These are phyloP conservation scores for Augochlorella aurata DNA, from an alignment of 2,888 invertebrate genomes.

Conservation along the genomic window DNA sequence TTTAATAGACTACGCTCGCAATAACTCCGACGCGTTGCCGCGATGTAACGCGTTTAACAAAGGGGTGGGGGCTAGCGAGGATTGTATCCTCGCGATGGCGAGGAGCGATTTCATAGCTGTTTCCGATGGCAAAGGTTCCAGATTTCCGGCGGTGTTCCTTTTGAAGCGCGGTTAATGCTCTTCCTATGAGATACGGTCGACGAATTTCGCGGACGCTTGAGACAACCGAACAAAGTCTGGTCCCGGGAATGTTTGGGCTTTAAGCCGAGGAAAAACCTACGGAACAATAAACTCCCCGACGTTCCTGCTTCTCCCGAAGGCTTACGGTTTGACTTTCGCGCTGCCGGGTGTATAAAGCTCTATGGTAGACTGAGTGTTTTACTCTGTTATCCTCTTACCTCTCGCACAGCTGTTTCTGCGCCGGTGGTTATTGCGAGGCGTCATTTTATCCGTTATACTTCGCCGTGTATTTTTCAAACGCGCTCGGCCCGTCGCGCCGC, in stretches of 20 bases:
- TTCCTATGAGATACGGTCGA: constrained; percentile 15
- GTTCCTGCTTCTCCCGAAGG: constrained; percentile 57
- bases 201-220: constrained; percentile 48
- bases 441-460: constrained; percentile 44
- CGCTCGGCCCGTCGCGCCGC: background rate
- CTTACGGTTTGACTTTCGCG: constrained; percentile 66
- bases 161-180: background rate
- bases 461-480: constrained; percentile 22
- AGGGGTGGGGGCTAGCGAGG: no score
- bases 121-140: background rate
- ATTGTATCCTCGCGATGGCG: no score
- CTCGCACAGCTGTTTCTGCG: constrained; percentile 57
- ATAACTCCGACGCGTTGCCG: no score
- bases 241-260: constrained; percentile 51
- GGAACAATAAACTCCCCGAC: constrained; percentile 61
- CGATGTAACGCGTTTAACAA: no score
- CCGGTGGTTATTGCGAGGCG: constrained; percentile 43
- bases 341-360: constrained; percentile 54
- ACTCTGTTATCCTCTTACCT: constrained; percentile 72
- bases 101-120: no score
- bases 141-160: constrained; percentile 1
- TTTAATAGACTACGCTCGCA: no score
- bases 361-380: constrained; percentile 68
- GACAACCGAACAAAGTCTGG: constrained; percentile 40
- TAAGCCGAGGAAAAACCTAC: constrained; percentile 52